phyloP scores from a whole-genome alignment of 1,140 invertebrate genomes.

The Solen grandis region DNA sequence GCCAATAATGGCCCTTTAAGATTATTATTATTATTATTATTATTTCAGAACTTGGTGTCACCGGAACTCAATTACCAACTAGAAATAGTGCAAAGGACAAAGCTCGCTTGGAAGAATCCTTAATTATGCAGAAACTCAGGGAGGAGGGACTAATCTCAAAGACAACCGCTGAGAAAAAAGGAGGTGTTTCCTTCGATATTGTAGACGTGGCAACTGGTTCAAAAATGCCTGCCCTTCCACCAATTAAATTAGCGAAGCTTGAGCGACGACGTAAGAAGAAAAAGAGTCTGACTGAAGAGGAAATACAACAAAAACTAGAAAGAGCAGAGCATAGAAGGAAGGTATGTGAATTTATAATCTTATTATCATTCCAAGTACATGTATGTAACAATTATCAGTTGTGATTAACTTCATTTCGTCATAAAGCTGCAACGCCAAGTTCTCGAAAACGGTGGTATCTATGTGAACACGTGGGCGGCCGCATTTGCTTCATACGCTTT shows the following conservation, averaged over 20 bases:
- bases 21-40: no score
- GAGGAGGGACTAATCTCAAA: constrained; percentile 79
- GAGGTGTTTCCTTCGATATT: constrained; percentile 78
- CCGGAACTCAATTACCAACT: constrained; percentile 69
- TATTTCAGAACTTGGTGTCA: constrained; percentile 75
- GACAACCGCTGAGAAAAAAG: constrained; percentile 68
- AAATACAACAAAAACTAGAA: constrained; percentile 72
- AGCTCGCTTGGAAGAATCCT: constrained; percentile 72
- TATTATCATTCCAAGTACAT: no score
- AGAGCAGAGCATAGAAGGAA: constrained; percentile 71
- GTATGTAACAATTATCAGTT: no score
- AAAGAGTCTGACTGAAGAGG: constrained; percentile 68
- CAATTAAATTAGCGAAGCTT: constrained; percentile 66
- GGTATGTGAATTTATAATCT: constrained; percentile 56
- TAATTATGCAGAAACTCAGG: constrained; percentile 75
- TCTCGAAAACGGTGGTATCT: no score
- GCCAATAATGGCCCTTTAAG: no score
- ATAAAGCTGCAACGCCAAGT: no score
- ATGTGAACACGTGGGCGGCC: no score
- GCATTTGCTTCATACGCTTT: no score
- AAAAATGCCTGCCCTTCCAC: constrained; percentile 45
- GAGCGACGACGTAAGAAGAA: constrained; percentile 69
- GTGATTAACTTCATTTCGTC: no score
- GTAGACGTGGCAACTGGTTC: constrained; percentile 39
- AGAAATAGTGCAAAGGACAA: constrained; percentile 77